These are phyloP conservation scores for Hypanus sabinus DNA, from an alignment of 2,113 vertebrate genomes.

Conservation along the genomic window DNA sequence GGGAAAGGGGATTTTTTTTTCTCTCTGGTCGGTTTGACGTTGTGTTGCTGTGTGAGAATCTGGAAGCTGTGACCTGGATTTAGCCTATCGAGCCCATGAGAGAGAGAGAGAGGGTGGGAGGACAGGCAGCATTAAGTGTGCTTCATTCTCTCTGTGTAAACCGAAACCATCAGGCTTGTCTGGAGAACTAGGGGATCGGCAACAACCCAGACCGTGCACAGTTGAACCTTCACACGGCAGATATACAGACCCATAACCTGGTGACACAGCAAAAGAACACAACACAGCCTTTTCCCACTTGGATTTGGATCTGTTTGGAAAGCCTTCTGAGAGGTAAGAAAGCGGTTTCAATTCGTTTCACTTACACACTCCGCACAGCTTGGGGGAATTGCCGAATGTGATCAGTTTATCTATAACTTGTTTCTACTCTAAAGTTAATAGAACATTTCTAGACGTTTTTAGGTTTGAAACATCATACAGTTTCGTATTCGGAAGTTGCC, in stretches of 20 bases:
- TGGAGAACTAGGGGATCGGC: constrained; percentile 9
- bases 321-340: constrained; percentile 6
- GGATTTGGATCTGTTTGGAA: neutral
- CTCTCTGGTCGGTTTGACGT: constrained; percentile 5
- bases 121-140: neutral
- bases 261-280: constrained; percentile 10
- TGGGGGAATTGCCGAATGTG: neutral
- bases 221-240: neutral
- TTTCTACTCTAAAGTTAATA: neutral
- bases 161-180: constrained; percentile 18
- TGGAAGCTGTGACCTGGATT: constrained; percentile 15
- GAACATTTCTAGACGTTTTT: neutral
- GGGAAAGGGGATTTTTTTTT: constrained; percentile 23
- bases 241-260: neutral
- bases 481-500: neutral
- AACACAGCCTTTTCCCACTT: neutral
- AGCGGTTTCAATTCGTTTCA: neutral
- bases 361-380: neutral
- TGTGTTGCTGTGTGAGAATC: constrained; percentile 16
- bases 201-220: neutral
- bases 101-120: neutral
- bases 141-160: neutral
- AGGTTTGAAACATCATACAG: neutral
- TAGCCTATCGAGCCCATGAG: constrained; percentile 18
- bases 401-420: neutral